Evolutionary conservation across 1,140 invertebrate species (phyloP), one percentile per base, ranked within the genome.

Genomic region (Sitophilus oryzae): DNA sequence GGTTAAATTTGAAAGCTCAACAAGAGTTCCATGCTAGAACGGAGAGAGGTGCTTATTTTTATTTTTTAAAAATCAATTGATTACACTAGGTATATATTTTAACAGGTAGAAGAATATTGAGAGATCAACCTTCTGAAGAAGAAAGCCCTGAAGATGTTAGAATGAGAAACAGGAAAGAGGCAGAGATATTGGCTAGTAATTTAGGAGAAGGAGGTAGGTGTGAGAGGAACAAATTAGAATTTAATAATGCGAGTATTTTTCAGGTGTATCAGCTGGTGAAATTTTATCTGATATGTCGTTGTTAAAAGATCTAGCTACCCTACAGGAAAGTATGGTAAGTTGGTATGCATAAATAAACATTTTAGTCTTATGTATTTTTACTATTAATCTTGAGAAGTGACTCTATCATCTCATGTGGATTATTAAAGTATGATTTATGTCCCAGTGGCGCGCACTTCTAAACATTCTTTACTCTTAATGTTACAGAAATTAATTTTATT

Each of bases 301-400:
- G 58, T 76, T 96, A 10, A 84, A 84, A 55, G 86, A 88, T 52
- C 70, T 96, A 1, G 93, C 90, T 1, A 85, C 92, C 54, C 75
- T 97, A 20, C 91, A 94, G 69, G 93, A 97, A 72, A 93, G 89
- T 67, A 84, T 96, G 81, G 89, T 88, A 67, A 76, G 80, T n/a
- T n/a, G n/a, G n/a, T n/a, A n/a, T n/a, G n/a, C n/a, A n/a, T n/a
- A n/a, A n/a, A n/a, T n/a, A n/a, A n/a, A n/a, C n/a, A n/a, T n/a
- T n/a, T n/a, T n/a, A n/a, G n/a, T n/a, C n/a, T n/a, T n/a, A n/a
- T n/a, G n/a, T n/a, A n/a, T n/a, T n/a, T n/a, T n/a, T n/a, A n/a
- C n/a, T n/a, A n/a, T n/a, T n/a, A n/a, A n/a, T n/a, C n/a, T n/a
- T n/a, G n/a, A n/a, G n/a, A n/a, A n/a, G n/a, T n/a, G n/a, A n/a